Evolutionary conservation across 2,797 vertebrate species (phyloP), one percentile per base, ranked within the genome.

Genomic region (Pteronotus mesoamericanus): DNA sequence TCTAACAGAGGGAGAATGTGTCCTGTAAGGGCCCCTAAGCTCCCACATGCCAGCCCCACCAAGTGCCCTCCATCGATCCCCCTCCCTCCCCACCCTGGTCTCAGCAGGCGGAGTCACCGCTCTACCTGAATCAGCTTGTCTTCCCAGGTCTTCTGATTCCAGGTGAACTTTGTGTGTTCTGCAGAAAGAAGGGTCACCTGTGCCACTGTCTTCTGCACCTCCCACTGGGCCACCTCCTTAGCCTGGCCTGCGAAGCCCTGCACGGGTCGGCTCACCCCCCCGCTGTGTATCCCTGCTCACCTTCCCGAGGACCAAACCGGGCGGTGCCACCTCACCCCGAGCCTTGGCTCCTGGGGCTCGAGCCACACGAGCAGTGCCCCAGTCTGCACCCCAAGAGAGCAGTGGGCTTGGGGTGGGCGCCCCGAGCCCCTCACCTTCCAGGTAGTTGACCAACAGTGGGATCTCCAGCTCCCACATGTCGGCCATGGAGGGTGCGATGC

Each of bases 131-230:
- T 96, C 9, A 98, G 94, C 82, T 94, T 97, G 74, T 97, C 96
- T 74, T 97, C 97, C 97, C 97, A 98, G n/a, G 69, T 86, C 46
- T 97, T 95, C 93, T 97, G 96, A 64, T 95, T 95, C 96, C 97
- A 98, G 0, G 97, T 97, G 21, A 96, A 98, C 53, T 97, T 94
- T 0, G 96, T 96, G 34, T 97, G 97, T 9, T 95, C 97, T 98
- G 90, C 21, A 71, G 92, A 79, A 61, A 72, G 53, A 34, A 32
- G 9, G 44, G n/a, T 34, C 59, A 86, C 79, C 22, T 6, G 0
- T 10, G 42, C 24, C 32, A 18, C 29, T 22, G 37, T 24, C 87
- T 34, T 55, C 53, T 9, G 15, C n/a, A 3, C 24, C 66, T 44
- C 29, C 39, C 6, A 51, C 14, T 3, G 37, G 32, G 6, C n/a